phyloP scores from a whole-genome alignment of 2,797 vertebrate species.

The Erpetoichthys calabaricus region DNA sequence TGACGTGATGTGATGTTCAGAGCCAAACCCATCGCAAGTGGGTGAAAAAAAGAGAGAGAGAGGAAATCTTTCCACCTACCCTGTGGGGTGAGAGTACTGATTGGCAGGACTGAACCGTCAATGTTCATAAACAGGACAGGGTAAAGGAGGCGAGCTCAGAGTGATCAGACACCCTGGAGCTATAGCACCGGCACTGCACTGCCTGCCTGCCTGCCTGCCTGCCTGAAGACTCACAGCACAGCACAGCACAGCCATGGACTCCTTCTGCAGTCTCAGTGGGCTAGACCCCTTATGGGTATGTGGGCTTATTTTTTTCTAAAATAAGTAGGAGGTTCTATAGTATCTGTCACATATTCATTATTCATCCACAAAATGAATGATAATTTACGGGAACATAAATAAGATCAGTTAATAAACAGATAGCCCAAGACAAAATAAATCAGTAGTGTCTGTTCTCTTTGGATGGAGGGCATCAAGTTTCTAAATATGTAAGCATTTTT shows the following conservation, averaged over 20 bases:
- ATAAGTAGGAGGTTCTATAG: no score
- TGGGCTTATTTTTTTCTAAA: slow-evolving; percentile 5
- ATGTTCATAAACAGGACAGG: slow-evolving; percentile 47
- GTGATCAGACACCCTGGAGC: slow-evolving; percentile 26
- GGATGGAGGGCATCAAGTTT: no score
- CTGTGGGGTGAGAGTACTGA: slow-evolving; percentile 25
- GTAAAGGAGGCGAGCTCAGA: slow-evolving; percentile 26
- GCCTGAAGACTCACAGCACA: slow-evolving; percentile 18
- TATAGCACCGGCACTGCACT: neutral
- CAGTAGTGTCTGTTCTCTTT: no score
- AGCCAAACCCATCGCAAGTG: neutral
- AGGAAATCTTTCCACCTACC: slow-evolving; percentile 61
- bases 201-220: slow-evolving; percentile 4
- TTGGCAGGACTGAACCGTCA: slow-evolving; percentile 32
- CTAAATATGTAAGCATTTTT: no score
- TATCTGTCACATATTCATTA: no score
- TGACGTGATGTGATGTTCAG: neutral
- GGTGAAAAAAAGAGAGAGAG: slow-evolving; percentile 20
- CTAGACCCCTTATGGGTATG: slow-evolving; percentile 55
- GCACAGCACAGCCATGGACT: slow-evolving; percentile 50
- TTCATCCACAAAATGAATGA: no score
- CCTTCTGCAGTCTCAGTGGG: slow-evolving; percentile 61
- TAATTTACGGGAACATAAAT: no score
- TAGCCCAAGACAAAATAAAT: no score
- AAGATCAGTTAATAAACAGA: no score